Base-by-base conservation (phyloP, 64 coral and sea anemone genomes). In the Trachythela sp. region DNA sequence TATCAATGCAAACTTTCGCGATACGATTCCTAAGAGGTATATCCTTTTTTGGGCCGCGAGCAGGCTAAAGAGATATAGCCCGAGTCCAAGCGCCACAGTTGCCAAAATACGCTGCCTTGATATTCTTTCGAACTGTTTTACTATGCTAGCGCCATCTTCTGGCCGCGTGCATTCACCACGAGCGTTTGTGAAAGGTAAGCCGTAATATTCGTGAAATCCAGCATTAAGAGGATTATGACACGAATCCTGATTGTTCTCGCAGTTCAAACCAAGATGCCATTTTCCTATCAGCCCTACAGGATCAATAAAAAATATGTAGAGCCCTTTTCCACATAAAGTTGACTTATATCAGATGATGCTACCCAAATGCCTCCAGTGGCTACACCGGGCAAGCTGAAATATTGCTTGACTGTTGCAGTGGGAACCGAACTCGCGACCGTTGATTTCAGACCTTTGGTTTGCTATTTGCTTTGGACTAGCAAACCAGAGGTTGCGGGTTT, bases 241-340 rank as follows among this genome's bases (percentile, higher is more conserved):
- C 40, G 83, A 90, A 80, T 94, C 92, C 33, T 70, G 18, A 9
- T 24, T 45, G 15, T 67, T 76, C 4, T 89, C 49, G 2, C 32
- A 37, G 71, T 90, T 89, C n/a, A 94, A 88, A 13, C 92, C 92
- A 0, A 90, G 85, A 87, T 94, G 92, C 92, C 92, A 94, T 35
- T 94, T 94, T 70, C 92, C 92, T n/a, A 94, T 84, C 1, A 94
- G 34, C 60, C 84, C 92, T 94, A 68, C 42, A n/a, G n/a, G n/a
- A 41, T 48, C 83, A 4, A 22, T 9, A 48, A 52, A n/a, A 72
- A 75, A 88, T n/a, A n/a, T n/a, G n/a, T n/a, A n/a, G n/a, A n/a
- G n/a, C n/a, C n/a, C n/a, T n/a, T n/a, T n/a, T n/a, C n/a, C n/a
- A n/a, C n/a, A n/a, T n/a, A n/a, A n/a, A n/a, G n/a, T n/a, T n/a